Evolutionary conservation across 2,113 vertebrate genomes (phyloP), one percentile per base, ranked within the genome.

Genomic region (Thunnus thynnus): DNA sequence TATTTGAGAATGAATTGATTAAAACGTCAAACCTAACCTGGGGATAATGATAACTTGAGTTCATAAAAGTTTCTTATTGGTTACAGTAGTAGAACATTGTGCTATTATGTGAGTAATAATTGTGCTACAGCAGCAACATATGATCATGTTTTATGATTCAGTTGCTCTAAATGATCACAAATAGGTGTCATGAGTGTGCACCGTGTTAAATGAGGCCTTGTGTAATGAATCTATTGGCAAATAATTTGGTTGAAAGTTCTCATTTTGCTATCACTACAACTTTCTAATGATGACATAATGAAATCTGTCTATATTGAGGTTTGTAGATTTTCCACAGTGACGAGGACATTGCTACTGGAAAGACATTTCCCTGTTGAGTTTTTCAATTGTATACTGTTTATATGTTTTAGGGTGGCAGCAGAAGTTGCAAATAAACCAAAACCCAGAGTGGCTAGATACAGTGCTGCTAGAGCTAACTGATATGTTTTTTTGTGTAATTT

Each of bases 401-500:
- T 7, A 41, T 9, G 8, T 41, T 41, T 10, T 41, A 41, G 69
- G n/a, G 16, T 12, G 44, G 56, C 44, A 68, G 55, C 51, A 56
- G n/a, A 25, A 17, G 30, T 54, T 63, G 36, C 71, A 56, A 17
- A 14, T 22, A 13, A 30, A 2, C 32, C 5, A 1, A 55, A 52
- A 50, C 11, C 7, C 18, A 73, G 57, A 58, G 51, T 36, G 60
- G 12, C 20, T n/a, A n/a, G 13, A 18, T 7, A 30, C 13, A 25
- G 20, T 8, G 27, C 18, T 17, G 1, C 7, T 8, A 36, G 18
- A 62, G 16, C 0, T 5, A 22, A 2, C 20, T 50, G 47, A 61
- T 36, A 36, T 22, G 36, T 3, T 12, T 77, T 30, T 30, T 30
- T 30, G 52, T 76, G 41, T 56, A 32, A 9, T 83, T 65, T 68